A percentile compares a stretch with the other conserved stretches of the same genome.
These are phyloP conservation scores for Aramus guarauna DNA, from an alignment of 2,113 vertebrate species.

Conservation along the genomic window DNA sequence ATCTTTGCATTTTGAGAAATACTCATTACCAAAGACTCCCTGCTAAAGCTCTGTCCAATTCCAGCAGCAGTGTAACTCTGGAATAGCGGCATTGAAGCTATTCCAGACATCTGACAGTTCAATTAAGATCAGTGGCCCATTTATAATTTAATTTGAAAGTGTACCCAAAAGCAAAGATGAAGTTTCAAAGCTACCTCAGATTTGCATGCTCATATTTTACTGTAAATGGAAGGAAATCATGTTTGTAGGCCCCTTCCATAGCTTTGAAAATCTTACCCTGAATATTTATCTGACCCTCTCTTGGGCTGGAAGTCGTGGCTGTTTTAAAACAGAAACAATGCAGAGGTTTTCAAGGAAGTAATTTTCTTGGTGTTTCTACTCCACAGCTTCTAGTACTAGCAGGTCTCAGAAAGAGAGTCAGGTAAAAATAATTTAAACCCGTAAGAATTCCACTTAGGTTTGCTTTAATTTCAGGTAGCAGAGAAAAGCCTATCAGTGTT, in stretches of 20 bases:
- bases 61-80: neutral
- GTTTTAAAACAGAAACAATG: neutral
- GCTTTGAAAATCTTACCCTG: neutral
- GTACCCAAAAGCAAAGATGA: neutral
- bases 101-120: neutral
- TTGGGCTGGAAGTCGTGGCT: neutral
- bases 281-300: neutral
- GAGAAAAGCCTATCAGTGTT: neutral
- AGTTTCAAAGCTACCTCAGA: neutral
- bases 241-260: neutral
- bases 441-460: neutral
- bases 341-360: neutral
- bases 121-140: neutral
- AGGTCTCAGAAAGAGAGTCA: neutral
- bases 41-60: neutral
- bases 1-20: constrained; percentile 4
- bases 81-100: neutral
- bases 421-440: neutral
- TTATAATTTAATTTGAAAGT: neutral
- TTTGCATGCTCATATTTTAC: neutral
- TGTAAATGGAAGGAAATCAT: neutral
- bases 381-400: neutral
- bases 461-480: neutral
- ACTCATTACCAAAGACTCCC: neutral
- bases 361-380: neutral